These are phyloP conservation scores for Dascillus cervinus DNA, from an alignment of 2,888 invertebrate genomes.

Conservation along the genomic window DNA sequence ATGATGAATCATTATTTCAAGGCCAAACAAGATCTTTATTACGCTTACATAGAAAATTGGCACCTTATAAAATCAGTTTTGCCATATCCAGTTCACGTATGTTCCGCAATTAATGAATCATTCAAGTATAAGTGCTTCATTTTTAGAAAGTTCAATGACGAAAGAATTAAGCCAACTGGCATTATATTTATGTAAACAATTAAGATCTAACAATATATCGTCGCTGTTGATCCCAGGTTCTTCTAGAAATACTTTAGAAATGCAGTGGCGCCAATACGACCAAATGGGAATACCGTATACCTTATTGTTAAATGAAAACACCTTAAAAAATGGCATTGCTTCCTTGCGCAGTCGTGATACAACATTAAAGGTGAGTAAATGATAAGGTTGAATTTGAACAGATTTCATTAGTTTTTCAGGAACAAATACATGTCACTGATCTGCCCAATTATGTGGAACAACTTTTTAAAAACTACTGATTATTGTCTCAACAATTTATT, in stretches of 20 bases:
- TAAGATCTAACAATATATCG: slow-evolving; percentile 42
- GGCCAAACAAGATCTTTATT: slow-evolving; percentile 41
- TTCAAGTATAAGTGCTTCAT: slow-evolving; percentile 5
- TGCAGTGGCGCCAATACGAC: slow-evolving; percentile 47
- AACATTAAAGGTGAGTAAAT: slow-evolving; percentile 51
- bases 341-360: slow-evolving; percentile 58
- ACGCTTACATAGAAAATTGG: slow-evolving; percentile 60
- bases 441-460: slow-evolving; percentile 52
- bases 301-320: slow-evolving; percentile 58
- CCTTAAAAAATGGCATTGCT: slow-evolving; percentile 64
- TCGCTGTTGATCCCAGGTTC: slow-evolving; percentile 36
- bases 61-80: slow-evolving; percentile 70
- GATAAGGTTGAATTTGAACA: slow-evolving; percentile 8
- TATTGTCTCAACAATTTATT: not conserved
- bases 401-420: slow-evolving; percentile 43
- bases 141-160: slow-evolving; percentile 14
- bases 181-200: slow-evolving; percentile 47
- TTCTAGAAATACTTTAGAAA: slow-evolving; percentile 35
- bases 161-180: slow-evolving; percentile 49
- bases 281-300: slow-evolving; percentile 65
- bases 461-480: slow-evolving; percentile 43
- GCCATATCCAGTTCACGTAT: slow-evolving; percentile 44
- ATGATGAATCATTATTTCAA: slow-evolving; percentile 46
- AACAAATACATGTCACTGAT: slow-evolving; percentile 61
- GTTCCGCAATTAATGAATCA: slow-evolving; percentile 10